These are phyloP conservation scores for Stenoptilia bipunctidactyla DNA, from an alignment of 2,888 invertebrate genomes.

Conservation along the genomic window DNA sequence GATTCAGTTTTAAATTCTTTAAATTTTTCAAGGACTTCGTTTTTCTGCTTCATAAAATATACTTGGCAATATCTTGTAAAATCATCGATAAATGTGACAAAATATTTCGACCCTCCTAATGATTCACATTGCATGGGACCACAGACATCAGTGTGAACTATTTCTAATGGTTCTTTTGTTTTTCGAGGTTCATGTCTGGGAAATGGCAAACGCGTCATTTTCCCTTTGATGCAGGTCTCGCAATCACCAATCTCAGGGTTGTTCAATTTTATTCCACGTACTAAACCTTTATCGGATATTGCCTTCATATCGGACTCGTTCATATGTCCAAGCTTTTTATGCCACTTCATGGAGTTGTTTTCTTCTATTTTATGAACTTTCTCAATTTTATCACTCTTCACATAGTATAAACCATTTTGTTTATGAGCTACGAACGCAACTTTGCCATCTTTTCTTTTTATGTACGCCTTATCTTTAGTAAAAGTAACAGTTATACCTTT, in stretches of 20 bases:
- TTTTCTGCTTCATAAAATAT: not conserved
- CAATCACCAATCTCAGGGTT: not conserved
- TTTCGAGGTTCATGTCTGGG: no score
- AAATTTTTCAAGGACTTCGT: not conserved
- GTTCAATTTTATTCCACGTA: not conserved
- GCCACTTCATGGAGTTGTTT: no score
- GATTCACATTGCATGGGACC: not conserved
- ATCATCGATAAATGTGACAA: not conserved
- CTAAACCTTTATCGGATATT: not conserved
- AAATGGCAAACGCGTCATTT: not conserved
- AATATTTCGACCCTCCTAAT: not conserved
- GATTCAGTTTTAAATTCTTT: not conserved
- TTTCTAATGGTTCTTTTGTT: not conserved
- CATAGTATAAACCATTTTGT: slow-evolving; percentile 6
- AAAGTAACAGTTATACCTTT: no score
- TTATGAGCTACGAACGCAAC: no score
- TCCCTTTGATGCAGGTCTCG: slow-evolving; percentile 3
- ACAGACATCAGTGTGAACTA: slow-evolving; percentile 2
- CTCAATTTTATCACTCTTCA: no score
- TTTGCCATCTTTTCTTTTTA: no score
- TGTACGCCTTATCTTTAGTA: no score
- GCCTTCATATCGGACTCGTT: not conserved
- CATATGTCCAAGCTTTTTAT: not conserved
- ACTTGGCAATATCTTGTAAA: not conserved
- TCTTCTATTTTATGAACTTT: no score